phyloP scores from a whole-genome alignment of 1,140 invertebrate species.

The Camponotus floridanus region DNA sequence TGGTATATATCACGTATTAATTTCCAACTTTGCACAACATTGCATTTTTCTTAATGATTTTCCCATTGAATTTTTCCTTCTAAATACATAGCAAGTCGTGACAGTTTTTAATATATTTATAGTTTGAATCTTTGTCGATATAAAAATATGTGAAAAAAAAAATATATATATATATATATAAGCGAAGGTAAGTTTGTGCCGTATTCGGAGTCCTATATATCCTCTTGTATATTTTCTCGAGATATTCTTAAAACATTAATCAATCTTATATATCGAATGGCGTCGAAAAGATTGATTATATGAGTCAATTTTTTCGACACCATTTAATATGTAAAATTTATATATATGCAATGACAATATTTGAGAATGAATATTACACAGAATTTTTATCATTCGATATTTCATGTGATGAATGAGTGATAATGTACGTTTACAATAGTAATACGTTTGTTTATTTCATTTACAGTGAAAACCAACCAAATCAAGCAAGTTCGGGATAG shows the following conservation, averaged over 20 bases:
- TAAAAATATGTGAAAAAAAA: slow-evolving; percentile 19
- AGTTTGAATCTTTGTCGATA: slow-evolving; percentile 31
- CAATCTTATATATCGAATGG: neutral
- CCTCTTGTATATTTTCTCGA: slow-evolving; percentile 59
- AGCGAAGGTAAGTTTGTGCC: slow-evolving; percentile 76
- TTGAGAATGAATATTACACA: too few relatives aligned
- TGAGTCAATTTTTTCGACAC: neutral
- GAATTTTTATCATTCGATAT: slow-evolving; percentile 46
- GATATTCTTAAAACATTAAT: slow-evolving; percentile 20
- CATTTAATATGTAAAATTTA: slow-evolving; percentile 10
- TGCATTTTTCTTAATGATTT: slow-evolving; percentile 46
- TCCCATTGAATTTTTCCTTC: slow-evolving; percentile 12
- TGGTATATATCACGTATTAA: slow-evolving; percentile 50
- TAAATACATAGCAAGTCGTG: slow-evolving; percentile 28
- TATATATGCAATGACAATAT: neutral
- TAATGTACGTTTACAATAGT: neutral
- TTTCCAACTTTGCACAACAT: slow-evolving; percentile 58
- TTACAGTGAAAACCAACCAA: slow-evolving; percentile 83
- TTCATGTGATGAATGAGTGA: neutral
- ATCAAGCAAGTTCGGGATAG: slow-evolving; percentile 67
- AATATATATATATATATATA: neutral
- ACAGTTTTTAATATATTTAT: slow-evolving; percentile 15
- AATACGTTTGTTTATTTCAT: slow-evolving; percentile 47
- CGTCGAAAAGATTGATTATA: neutral
- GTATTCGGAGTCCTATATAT: slow-evolving; percentile 78